These are phyloP conservation scores for Vulpes lagopus DNA, from an alignment of 2,113 vertebrate genomes.

Conservation along the genomic window DNA sequence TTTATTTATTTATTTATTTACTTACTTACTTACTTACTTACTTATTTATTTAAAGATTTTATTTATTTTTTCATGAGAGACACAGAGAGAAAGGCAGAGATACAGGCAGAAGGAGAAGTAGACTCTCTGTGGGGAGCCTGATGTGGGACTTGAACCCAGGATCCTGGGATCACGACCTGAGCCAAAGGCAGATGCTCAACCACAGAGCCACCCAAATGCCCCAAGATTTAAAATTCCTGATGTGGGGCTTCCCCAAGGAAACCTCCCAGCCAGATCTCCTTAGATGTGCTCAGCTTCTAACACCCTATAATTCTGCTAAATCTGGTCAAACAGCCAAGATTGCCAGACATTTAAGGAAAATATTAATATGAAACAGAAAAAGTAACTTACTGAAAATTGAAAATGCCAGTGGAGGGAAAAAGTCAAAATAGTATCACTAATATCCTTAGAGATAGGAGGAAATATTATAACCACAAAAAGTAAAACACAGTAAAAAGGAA, in stretches of 20 bases:
- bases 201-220: no score
- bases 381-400: background rate
- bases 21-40: no score
- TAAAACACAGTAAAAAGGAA: background rate
- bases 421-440: background rate
- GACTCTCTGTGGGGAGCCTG: no score
- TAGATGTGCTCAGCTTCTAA: background rate
- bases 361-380: background rate
- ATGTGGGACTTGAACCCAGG: no score
- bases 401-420: background rate
- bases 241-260: background rate
- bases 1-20: no score
- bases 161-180: no score
- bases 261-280: background rate
- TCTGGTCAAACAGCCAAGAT: background rate
- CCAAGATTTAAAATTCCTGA: background rate
- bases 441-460: background rate
- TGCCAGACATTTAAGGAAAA: slow-evolving; percentile 2
- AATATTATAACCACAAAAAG: background rate
- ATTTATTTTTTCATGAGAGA: no score
- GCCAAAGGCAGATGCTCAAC: no score
- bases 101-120: no score
- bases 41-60: no score
- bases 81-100: no score
- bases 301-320: background rate